phyloP scores from a whole-genome alignment of 30 jellyfish, hydroid and myxozoan genomes.

The Rhopilema esculentum region DNA sequence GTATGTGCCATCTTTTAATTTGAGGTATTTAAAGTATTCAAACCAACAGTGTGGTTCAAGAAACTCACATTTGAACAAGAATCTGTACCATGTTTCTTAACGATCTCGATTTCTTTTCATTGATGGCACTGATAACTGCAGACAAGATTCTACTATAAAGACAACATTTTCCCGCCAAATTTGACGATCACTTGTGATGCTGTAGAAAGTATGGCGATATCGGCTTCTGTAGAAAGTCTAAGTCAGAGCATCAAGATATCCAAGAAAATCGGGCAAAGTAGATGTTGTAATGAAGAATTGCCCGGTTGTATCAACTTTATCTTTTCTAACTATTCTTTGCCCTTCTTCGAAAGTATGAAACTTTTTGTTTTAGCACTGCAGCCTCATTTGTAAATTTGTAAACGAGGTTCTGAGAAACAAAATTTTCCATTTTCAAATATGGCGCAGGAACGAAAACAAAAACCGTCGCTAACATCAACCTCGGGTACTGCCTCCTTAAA shows the following conservation, averaged over 20 bases:
- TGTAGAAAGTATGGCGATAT: too few relatives aligned
- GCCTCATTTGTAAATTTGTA: not conserved
- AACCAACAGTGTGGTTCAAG: not conserved
- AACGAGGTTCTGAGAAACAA: not conserved
- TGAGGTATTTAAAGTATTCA: not conserved
- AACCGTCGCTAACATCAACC: not conserved
- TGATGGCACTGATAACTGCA: too few relatives aligned
- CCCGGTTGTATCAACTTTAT: too few relatives aligned
- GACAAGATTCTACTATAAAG: not conserved
- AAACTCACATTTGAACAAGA: not conserved
- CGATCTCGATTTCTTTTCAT: not conserved
- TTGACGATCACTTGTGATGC: not conserved
- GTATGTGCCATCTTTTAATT: too few relatives aligned
- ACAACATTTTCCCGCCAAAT: constrained; percentile 13
- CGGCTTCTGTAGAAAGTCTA: too few relatives aligned
- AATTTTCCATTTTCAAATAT: too few relatives aligned
- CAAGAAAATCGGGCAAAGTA: too few relatives aligned
- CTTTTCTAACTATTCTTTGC: not conserved
- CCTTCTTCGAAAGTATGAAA: not conserved
- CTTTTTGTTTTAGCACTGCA: not conserved
- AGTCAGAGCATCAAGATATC: too few relatives aligned
- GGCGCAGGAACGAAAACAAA: constrained; percentile 16
- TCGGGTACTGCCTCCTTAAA: not conserved
- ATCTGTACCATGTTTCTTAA: constrained; percentile 22
- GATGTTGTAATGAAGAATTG: too few relatives aligned